A percentile compares a stretch with the other conserved stretches of the same genome.
phyloP scores from a whole-genome alignment of 2,113 vertebrate genomes.

The Oostethus manadensis region DNA sequence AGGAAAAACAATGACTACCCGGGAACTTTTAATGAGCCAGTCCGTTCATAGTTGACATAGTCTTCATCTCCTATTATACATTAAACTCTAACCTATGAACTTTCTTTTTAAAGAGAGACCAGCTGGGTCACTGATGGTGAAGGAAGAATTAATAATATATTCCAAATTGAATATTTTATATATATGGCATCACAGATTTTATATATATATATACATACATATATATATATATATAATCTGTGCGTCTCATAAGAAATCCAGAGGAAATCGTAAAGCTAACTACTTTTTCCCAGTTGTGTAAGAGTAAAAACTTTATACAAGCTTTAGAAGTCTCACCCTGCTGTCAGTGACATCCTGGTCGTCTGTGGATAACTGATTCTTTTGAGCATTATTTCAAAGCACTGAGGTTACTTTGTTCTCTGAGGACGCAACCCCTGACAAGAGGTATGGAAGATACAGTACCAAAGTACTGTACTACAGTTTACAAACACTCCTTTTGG shows the following conservation, averaged over 20 bases:
- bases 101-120: slow-evolving; percentile 23
- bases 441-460: not conserved
- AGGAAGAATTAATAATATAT: slow-evolving; percentile 26
- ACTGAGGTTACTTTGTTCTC: slow-evolving; percentile 6
- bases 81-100: slow-evolving; percentile 33
- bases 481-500: no score
- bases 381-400: slow-evolving; percentile 30
- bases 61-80: slow-evolving; percentile 25
- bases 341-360: slow-evolving; percentile 16
- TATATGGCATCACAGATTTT: no score
- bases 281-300: slow-evolving; percentile 18
- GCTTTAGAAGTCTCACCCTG: slow-evolving; percentile 4
- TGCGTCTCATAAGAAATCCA: slow-evolving; percentile 11
- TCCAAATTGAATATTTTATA: slow-evolving; percentile 13
- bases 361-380: slow-evolving; percentile 31
- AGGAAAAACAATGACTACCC: slow-evolving; percentile 5
- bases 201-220: no score
- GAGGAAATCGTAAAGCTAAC: slow-evolving; percentile 28
- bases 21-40: slow-evolving; percentile 18
- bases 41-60: slow-evolving; percentile 4
- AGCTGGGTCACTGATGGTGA: slow-evolving; percentile 17
- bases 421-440: not conserved
- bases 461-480: no score
- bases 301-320: slow-evolving; percentile 6
- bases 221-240: not conserved